A percentile compares a stretch with the other conserved stretches of the same genome.
Conservation (phyloP, 2,113 vertebrate genomes). For the Catagonus wagneri region DNA sequence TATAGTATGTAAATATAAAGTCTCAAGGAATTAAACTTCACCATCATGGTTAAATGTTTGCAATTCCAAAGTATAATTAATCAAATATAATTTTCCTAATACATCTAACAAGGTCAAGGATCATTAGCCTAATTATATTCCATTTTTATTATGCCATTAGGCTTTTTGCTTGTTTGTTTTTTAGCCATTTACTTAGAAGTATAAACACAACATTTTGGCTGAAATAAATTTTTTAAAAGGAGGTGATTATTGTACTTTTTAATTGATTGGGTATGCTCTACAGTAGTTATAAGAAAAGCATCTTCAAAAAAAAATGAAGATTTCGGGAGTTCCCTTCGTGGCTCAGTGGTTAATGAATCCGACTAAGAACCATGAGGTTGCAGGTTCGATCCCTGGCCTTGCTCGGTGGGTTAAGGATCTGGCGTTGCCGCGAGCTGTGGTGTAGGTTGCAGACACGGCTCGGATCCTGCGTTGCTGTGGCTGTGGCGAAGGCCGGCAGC, state of each 20-base stretch:
- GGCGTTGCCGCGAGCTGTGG: too few relatives aligned
- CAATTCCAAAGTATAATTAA: constrained; percentile 14
- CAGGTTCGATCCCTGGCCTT: too few relatives aligned
- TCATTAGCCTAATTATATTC: constrained; percentile 64
- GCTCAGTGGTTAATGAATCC: too few relatives aligned
- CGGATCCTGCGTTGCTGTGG: too few relatives aligned
- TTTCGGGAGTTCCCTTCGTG: too few relatives aligned
- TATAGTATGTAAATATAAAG: not conserved
- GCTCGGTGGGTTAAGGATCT: too few relatives aligned
- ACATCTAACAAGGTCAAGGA: constrained; percentile 30
- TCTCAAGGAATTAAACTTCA: constrained; percentile 28
- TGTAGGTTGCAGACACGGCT: too few relatives aligned
- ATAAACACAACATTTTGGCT: constrained; percentile 59
- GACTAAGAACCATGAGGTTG: too few relatives aligned
- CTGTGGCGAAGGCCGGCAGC: too few relatives aligned
- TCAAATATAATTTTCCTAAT: constrained; percentile 49
- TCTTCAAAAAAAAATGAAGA: constrained; percentile 79
- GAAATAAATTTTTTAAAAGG: constrained; percentile 49
- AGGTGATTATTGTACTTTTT: constrained; percentile 62
- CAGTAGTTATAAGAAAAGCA: constrained; percentile 75
- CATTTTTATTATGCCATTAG: constrained; percentile 6
- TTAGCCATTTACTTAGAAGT: constrained; percentile 45
- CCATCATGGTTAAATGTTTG: not conserved
- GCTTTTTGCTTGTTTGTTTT: not conserved
- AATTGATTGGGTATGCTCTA: constrained; percentile 71